Percentiles rank a stretch among this genome's conserved stretches.
phyloP scores from a whole-genome alignment of 2,797 vertebrate genomes.

The Echiichthys vipera region DNA sequence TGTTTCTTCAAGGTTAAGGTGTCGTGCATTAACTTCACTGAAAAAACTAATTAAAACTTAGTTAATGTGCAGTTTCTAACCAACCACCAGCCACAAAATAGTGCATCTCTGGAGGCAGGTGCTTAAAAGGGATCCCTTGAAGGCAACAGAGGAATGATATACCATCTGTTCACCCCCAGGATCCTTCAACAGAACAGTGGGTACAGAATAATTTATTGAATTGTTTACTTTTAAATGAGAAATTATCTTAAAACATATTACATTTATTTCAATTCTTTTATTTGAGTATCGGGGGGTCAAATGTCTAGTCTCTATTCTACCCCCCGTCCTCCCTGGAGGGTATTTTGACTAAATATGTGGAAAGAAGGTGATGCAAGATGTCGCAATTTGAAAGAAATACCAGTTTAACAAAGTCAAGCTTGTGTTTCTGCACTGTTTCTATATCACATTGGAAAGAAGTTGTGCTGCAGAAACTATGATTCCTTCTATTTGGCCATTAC shows the following conservation, averaged over 20 bases:
- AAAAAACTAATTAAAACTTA: constrained; percentile 17
- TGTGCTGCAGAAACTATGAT: constrained; percentile 43
- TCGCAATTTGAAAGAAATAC: constrained; percentile 41
- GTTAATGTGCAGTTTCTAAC: constrained; percentile 8
- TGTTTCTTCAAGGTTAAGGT: not conserved
- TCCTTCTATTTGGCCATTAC: constrained; percentile 42
- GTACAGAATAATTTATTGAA: constrained; percentile 9
- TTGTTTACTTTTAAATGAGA: constrained; percentile 30
- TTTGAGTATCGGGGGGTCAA: constrained; percentile 9
- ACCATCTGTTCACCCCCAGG: constrained; percentile 56
- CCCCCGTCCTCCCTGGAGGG: not conserved
- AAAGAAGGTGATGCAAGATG: constrained; percentile 46
- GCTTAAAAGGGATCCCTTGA: constrained; percentile 27
- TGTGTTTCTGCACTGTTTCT: constrained; percentile 13
- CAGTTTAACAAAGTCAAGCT: constrained; percentile 17
- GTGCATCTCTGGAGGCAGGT: constrained; percentile 20
- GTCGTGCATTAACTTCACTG: not conserved
- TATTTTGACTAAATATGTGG: not conserved
- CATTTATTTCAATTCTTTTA: not conserved
- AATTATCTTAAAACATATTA: constrained; percentile 4
- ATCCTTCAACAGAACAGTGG: not conserved
- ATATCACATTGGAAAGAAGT: constrained; percentile 10
- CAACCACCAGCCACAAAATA: not conserved
- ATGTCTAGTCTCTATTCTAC: not conserved
- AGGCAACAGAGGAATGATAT: constrained; percentile 28